Percentiles rank a stretch among this genome's conserved stretches.
phyloP scores from a whole-genome alignment of 2,888 invertebrate genomes.

The Lasiommata megera region DNA sequence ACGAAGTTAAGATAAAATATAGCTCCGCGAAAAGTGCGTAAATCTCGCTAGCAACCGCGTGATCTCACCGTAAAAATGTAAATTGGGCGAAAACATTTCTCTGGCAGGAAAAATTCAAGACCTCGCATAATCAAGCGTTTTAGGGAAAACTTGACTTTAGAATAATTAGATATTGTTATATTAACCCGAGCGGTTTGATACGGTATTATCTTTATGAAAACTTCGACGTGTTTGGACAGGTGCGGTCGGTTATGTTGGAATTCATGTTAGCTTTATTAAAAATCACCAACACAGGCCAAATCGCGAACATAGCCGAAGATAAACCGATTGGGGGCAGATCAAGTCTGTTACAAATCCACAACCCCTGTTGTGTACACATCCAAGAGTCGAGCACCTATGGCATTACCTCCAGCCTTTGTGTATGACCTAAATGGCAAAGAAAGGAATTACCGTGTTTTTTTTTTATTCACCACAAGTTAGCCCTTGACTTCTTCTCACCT shows the following conservation, averaged over 20 bases:
- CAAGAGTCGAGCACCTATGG: too few relatives aligned
- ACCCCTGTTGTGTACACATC: too few relatives aligned
- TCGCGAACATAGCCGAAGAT: too few relatives aligned
- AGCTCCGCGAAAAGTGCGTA: conserved; percentile 17
- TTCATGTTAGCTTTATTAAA: too few relatives aligned
- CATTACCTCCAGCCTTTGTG: too few relatives aligned
- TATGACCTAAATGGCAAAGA: too few relatives aligned
- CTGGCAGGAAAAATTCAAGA: conserved; percentile 27
- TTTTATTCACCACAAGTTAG: too few relatives aligned
- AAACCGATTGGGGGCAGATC: too few relatives aligned
- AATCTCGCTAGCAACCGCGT: conserved; percentile 27
- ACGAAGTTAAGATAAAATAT: conserved; percentile 16
- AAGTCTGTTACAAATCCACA: too few relatives aligned
- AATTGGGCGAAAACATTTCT: conserved; percentile 30
- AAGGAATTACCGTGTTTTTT: too few relatives aligned
- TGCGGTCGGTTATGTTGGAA: neutral
- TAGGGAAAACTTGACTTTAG: conserved; percentile 18
- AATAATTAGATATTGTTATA: conserved; percentile 19
- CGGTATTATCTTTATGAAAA: neutral
- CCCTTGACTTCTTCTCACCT: too few relatives aligned
- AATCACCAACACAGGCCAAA: too few relatives aligned
- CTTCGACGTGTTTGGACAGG: neutral
- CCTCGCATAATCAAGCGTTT: conserved; percentile 18
- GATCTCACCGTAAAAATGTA: conserved; percentile 29
- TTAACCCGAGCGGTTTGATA: neutral